These are phyloP conservation scores for Vidua chalybeata DNA, from an alignment of 2,113 vertebrate genomes.

Conservation along the genomic window DNA sequence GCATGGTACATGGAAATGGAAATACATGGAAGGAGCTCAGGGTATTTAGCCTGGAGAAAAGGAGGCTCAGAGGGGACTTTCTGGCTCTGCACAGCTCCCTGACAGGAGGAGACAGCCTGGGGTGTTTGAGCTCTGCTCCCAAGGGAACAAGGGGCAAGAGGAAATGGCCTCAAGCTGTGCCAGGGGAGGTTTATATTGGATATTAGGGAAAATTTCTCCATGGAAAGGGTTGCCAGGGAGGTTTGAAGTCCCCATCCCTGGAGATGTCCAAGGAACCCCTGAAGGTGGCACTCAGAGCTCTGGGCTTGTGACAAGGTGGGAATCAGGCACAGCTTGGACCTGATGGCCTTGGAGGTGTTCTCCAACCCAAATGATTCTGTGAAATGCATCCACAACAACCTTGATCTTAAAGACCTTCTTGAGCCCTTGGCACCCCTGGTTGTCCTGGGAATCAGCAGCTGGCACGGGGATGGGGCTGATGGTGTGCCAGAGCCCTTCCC, in stretches of 20 bases:
- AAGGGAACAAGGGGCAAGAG: neutral
- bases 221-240: neutral
- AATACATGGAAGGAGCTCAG: neutral
- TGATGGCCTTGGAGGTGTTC: neutral
- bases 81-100: neutral
- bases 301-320: neutral
- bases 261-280: neutral
- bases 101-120: neutral
- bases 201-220: too few species aligned
- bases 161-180: neutral
- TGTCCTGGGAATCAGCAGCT: neutral
- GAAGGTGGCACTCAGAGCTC: neutral
- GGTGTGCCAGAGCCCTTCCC: neutral
- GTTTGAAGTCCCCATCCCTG: neutral
- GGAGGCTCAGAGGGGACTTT: neutral
- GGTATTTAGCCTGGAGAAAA: neutral
- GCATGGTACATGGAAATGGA: neutral
- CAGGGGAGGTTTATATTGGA: neutral
- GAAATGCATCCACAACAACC: neutral
- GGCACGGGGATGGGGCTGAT: neutral
- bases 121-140: neutral
- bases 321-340: accelerated
- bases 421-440: neutral
- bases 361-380: neutral
- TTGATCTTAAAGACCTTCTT: neutral